phyloP scores from a whole-genome alignment of 2,797 vertebrate genomes.

The Danio kyathit region DNA sequence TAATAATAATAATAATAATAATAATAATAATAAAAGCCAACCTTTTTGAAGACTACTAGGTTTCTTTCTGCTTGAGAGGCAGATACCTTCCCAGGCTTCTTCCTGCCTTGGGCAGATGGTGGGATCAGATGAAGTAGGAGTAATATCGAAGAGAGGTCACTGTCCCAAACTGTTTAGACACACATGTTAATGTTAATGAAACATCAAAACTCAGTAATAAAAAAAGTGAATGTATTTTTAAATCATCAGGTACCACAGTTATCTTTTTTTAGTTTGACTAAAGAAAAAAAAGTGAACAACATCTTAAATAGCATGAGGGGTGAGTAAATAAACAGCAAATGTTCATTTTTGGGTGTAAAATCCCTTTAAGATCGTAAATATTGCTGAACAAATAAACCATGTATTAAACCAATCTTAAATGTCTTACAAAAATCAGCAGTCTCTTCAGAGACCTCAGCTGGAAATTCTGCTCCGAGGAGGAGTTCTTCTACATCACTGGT shows the following conservation, averaged over 20 bases:
- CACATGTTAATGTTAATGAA: no score
- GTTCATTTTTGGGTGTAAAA: no score
- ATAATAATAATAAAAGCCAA: background rate
- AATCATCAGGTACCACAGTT: no score
- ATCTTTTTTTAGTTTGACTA: no score
- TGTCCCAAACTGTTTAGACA: constrained; percentile 6
- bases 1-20: no score
- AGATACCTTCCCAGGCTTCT: constrained; percentile 8
- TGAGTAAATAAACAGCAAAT: no score
- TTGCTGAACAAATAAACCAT: no score
- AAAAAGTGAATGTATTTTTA: no score
- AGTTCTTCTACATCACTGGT: constrained; percentile 56
- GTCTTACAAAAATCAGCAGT: constrained; percentile 46
- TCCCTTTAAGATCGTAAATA: no score
- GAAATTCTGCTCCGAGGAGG: constrained; percentile 52
- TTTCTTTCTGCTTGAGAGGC: background rate
- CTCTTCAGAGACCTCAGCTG: constrained; percentile 16
- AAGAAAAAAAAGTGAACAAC: no score
- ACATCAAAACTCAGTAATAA: no score
- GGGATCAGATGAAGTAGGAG: constrained; percentile 4
- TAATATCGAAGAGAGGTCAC: constrained; percentile 10
- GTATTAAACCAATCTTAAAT: background rate
- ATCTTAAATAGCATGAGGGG: no score
- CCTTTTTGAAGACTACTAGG: background rate
- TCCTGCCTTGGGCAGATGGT: constrained; percentile 17